These are phyloP conservation scores for Campaea margaritaria DNA, from an alignment of 2,888 invertebrate genomes.

Conservation along the genomic window DNA sequence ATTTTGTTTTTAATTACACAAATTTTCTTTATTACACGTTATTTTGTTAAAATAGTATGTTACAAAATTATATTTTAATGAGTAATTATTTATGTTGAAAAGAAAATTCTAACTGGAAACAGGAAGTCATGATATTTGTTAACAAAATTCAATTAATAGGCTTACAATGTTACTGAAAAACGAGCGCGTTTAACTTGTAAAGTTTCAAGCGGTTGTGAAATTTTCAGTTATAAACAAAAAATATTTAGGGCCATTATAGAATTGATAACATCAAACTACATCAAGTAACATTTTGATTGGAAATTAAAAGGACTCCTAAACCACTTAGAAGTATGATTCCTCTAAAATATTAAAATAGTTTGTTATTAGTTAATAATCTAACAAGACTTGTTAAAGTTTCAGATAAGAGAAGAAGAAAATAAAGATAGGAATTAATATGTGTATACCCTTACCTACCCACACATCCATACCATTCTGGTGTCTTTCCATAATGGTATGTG, in stretches of 20 bases:
- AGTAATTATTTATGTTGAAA: background rate
- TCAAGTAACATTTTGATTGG: too few species aligned
- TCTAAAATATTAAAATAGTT: constrained; percentile 10
- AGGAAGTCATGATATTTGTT: background rate
- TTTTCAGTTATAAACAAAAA: too few species aligned
- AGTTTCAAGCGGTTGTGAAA: too few species aligned
- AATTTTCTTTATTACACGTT: too few species aligned
- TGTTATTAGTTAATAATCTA: background rate
- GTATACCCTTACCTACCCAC: constrained; percentile 85
- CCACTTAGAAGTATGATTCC: background rate
- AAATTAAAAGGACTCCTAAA: too few species aligned
- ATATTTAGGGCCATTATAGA: too few species aligned
- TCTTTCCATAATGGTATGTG: constrained; percentile 84
- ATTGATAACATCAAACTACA: too few species aligned
- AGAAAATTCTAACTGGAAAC: background rate
- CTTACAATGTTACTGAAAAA: background rate
- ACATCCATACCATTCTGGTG: constrained; percentile 86
- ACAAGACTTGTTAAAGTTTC: constrained; percentile 6
- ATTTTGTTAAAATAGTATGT: background rate
- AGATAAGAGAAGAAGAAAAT: constrained; percentile 12
- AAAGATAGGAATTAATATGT: constrained; percentile 40
- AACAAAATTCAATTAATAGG: background rate
- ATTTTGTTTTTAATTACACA: background rate
- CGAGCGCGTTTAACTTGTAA: too few species aligned
- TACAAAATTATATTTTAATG: background rate